phyloP scores from a whole-genome alignment of 2,888 invertebrate genomes.

The Hemaris fuciformis region DNA sequence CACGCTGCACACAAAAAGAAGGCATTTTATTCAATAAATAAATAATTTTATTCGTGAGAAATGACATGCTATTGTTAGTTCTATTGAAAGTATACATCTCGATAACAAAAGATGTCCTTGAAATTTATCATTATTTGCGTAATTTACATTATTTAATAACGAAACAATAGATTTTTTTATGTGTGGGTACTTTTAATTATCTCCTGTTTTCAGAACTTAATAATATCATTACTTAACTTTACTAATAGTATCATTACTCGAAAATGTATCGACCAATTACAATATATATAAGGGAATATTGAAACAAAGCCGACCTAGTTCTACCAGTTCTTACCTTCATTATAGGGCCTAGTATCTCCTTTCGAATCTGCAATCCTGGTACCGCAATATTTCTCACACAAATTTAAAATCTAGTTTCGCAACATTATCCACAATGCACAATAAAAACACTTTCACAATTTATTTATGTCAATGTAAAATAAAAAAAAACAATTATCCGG shows the following conservation, averaged over 20 bases:
- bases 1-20: no score
- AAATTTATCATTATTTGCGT: no score
- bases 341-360: constrained; percentile 33
- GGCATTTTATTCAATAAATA: no score
- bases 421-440: neutral
- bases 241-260: neutral
- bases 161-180: no score
- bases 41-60: no score
- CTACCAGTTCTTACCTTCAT: constrained; percentile 21
- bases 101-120: no score
- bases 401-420: neutral
- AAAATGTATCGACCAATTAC: neutral
- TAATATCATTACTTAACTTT: no score
- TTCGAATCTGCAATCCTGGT: constrained; percentile 43
- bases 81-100: no score
- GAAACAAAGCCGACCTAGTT: neutral
- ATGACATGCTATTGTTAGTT: no score
- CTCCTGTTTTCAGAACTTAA: neutral
- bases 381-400: constrained; percentile 16
- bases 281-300: neutral
- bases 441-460: neutral
- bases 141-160: no score
- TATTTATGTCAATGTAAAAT: neutral
- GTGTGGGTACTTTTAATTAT: no score
- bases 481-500: neutral